phyloP scores from a whole-genome alignment of 2,888 invertebrate species.

The Lithophane ornitopus region DNA sequence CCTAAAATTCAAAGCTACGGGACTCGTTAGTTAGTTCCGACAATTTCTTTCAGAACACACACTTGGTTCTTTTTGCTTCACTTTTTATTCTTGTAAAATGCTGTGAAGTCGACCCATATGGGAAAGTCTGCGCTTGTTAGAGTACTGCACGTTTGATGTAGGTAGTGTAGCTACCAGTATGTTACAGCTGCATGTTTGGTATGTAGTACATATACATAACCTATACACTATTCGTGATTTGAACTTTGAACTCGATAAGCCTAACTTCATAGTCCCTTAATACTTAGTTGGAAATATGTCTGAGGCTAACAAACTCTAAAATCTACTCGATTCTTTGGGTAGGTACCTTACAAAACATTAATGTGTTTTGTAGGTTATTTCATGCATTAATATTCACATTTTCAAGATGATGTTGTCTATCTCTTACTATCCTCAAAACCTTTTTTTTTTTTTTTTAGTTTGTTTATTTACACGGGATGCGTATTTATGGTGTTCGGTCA shows the following conservation, averaged over 20 bases:
- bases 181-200: neutral
- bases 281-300: neutral
- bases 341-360: no score
- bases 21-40: slow-evolving; percentile 43
- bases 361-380: neutral
- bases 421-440: slow-evolving; percentile 1
- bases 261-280: neutral
- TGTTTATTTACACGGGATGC: slow-evolving; percentile 6
- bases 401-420: neutral
- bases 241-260: neutral
- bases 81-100: slow-evolving; percentile 24
- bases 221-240: neutral
- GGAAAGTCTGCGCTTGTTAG: slow-evolving; percentile 25
- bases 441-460: no score
- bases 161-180: neutral
- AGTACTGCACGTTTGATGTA: neutral
- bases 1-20: slow-evolving; percentile 41
- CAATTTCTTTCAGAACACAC: slow-evolving; percentile 44
- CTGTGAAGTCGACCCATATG: slow-evolving; percentile 21
- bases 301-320: neutral
- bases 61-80: slow-evolving; percentile 35
- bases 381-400: neutral
- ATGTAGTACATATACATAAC: neutral
- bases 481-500: slow-evolving; percentile 12
- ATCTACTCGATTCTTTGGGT: no score